Conservation (phyloP, 2,797 vertebrate genomes). For the Harpagifer antarcticus region DNA sequence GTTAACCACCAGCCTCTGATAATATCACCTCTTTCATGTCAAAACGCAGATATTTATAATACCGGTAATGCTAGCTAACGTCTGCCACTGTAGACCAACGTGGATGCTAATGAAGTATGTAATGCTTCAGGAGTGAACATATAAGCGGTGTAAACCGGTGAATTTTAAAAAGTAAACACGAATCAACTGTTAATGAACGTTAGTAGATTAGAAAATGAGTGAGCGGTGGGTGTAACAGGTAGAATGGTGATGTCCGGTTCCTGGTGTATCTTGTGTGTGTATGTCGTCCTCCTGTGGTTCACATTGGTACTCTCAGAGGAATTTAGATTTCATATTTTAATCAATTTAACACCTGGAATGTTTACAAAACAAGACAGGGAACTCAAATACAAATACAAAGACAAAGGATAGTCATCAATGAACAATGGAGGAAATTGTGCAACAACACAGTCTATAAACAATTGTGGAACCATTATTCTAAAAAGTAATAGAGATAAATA, state of each 20-base stretch:
- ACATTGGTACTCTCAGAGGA: background rate
- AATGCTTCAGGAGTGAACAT: background rate
- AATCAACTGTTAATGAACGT: no score
- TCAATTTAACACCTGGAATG: no score
- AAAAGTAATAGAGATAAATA: no score
- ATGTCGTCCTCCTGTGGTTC: constrained; percentile 67
- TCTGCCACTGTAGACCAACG: rapidly evolving
- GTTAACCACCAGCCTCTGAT: background rate
- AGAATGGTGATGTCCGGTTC: constrained; percentile 26
- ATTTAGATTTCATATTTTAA: no score
- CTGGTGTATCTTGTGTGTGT: constrained; percentile 5
- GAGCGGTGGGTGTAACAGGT: constrained; percentile 42
- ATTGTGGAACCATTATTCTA: no score
- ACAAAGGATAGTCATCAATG: no score
- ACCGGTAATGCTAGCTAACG: background rate
- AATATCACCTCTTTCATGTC: background rate
- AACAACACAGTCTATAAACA: no score
- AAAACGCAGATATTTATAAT: background rate
- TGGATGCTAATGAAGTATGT: background rate
- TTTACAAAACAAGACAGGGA: no score
- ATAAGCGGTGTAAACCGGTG: background rate
- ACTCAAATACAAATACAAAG: no score
- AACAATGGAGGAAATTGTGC: no score
- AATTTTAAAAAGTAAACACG: background rate
- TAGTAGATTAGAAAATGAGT: no score